Conservation (phyloP, 2,797 vertebrate species). For the Emys orbicularis region DNA sequence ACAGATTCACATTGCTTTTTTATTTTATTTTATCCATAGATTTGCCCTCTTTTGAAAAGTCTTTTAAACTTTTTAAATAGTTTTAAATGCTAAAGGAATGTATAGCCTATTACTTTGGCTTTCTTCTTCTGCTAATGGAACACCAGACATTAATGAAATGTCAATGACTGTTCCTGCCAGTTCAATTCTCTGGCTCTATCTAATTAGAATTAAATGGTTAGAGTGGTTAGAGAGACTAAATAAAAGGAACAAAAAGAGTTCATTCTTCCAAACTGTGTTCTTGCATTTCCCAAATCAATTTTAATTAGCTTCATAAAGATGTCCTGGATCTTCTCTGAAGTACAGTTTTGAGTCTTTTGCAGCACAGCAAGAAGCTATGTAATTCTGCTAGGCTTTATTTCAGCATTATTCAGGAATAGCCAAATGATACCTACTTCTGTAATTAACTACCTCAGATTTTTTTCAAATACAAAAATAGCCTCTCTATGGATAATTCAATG, state of each 20-base stretch:
- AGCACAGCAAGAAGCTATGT: not conserved
- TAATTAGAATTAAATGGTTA: slow-evolving; percentile 75
- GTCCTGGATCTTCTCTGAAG: slow-evolving; percentile 31
- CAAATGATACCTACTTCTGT: not conserved
- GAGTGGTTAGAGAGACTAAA: slow-evolving; percentile 71
- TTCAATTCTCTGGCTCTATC: slow-evolving; percentile 73
- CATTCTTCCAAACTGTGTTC: slow-evolving; percentile 55
- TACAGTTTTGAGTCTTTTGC: slow-evolving; percentile 31
- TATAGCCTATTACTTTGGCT: slow-evolving; percentile 20
- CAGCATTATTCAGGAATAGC: slow-evolving; percentile 35
- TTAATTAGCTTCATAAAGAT: slow-evolving; percentile 58
- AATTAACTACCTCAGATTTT: not conserved
- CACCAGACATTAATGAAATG: slow-evolving; percentile 73
- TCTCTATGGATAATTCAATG: not conserved
- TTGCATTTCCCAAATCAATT: slow-evolving; percentile 69
- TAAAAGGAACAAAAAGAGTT: slow-evolving; percentile 65
- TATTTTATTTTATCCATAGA: not conserved
- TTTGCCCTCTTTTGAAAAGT: slow-evolving; percentile 22
- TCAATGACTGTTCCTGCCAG: slow-evolving; percentile 68
- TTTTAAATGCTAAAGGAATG: not conserved
- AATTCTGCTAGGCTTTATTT: slow-evolving; percentile 31
- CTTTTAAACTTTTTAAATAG: not conserved
- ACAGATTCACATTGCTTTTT: not conserved
- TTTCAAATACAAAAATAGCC: not conserved
- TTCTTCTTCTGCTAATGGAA: slow-evolving; percentile 58